These are phyloP conservation scores for Tubulanus polymorphus DNA, from an alignment of 2,888 invertebrate species.

Conservation along the genomic window DNA sequence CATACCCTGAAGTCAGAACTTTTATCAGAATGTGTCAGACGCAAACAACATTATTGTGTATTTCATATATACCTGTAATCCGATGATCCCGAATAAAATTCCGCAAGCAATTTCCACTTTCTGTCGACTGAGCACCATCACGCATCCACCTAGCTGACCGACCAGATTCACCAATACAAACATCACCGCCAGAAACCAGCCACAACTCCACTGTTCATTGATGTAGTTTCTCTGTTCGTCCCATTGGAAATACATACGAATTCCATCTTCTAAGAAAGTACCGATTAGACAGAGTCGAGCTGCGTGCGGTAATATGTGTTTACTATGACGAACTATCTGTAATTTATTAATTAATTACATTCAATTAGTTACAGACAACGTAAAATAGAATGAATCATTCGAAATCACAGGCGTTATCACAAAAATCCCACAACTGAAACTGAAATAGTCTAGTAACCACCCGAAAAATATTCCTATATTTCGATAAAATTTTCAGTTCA, in stretches of 20 bases:
- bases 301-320: slow-evolving; percentile 84
- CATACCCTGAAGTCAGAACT: too few relatives aligned
- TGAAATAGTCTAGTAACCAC: too few relatives aligned
- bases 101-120: slow-evolving; percentile 73
- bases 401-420: too few relatives aligned
- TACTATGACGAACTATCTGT: slow-evolving; percentile 87
- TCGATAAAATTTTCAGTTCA: too few relatives aligned
- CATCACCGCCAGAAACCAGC: slow-evolving; percentile 83
- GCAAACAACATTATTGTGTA: slow-evolving; percentile 3
- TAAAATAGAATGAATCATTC: too few relatives aligned
- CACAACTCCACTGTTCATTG: slow-evolving; percentile 96
- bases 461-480: too few relatives aligned
- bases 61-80: slow-evolving; percentile 87
- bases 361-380: too few relatives aligned
- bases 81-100: slow-evolving; percentile 89
- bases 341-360: slow-evolving; percentile 15
- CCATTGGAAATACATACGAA: slow-evolving; percentile 99
- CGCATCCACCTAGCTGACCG: slow-evolving; percentile 93
- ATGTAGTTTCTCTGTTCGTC: slow-evolving; percentile 94
- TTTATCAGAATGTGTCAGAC: too few relatives aligned
- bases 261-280: slow-evolving; percentile 97
- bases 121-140: slow-evolving; percentile 89
- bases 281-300: slow-evolving; percentile 95
- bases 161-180: slow-evolving; percentile 94
- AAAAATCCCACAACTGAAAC: too few relatives aligned